Conservation (phyloP, 1,140 invertebrate species). For the Achatina immaculata region DNA sequence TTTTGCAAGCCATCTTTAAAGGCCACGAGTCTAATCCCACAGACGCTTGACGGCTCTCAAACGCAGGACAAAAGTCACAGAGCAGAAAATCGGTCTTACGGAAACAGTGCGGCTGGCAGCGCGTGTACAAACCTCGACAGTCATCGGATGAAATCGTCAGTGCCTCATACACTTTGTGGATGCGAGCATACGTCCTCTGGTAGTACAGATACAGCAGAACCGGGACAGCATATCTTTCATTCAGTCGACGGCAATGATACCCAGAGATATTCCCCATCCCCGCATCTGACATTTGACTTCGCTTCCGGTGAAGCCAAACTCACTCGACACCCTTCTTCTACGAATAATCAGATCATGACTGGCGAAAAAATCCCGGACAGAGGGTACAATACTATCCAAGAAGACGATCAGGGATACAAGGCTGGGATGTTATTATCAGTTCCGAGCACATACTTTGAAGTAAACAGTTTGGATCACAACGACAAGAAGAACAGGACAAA, state of each 20-base stretch:
- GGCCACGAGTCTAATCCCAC: background rate
- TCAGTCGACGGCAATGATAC: background rate
- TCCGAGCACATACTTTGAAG: background rate
- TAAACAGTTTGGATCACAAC: background rate
- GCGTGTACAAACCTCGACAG: no score
- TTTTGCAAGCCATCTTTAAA: background rate
- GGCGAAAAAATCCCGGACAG: no score
- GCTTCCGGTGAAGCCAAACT: background rate
- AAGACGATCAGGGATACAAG: background rate
- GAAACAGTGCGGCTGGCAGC: no score
- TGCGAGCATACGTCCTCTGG: background rate
- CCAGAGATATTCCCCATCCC: background rate
- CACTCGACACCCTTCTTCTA: background rate
- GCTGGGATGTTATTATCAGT: background rate
- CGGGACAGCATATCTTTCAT: background rate
- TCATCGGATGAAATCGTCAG: background rate
- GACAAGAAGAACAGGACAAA: background rate
- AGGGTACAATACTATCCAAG: background rate
- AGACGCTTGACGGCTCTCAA: background rate
- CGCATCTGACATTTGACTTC: background rate
- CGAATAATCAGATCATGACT: no score
- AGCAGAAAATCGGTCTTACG: no score
- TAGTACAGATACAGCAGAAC: background rate
- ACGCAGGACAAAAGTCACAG: no score
- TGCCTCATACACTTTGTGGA: background rate